phyloP scores from a whole-genome alignment of 2,888 invertebrate genomes.

The Linyphia triangularis region DNA sequence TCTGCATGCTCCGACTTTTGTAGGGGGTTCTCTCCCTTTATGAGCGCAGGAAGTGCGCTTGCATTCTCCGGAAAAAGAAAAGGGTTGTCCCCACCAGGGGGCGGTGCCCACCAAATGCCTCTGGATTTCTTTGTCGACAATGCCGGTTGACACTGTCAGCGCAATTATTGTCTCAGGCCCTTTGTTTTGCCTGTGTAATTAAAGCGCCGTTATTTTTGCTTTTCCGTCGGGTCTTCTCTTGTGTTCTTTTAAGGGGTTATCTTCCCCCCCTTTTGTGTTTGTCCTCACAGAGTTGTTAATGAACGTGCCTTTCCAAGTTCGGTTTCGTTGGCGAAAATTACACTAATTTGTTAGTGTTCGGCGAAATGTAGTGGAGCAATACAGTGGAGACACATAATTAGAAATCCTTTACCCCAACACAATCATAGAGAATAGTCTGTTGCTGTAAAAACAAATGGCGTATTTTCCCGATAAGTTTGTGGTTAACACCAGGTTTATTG shows the following conservation, averaged over 20 bases:
- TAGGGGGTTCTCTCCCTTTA: slow-evolving; percentile 25
- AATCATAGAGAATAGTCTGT: too few species aligned
- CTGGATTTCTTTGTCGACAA: slow-evolving; percentile 67
- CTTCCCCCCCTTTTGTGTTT: slow-evolving; percentile 30
- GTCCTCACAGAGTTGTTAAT: slow-evolving; percentile 44
- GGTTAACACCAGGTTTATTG: too few species aligned
- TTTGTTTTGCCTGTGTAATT: slow-evolving; percentile 75
- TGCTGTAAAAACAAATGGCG: too few species aligned
- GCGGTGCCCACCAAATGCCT: slow-evolving; percentile 50
- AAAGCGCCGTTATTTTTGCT: slow-evolving; percentile 67
- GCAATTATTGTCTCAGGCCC: slow-evolving; percentile 67
- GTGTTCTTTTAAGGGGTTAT: slow-evolving; percentile 62
- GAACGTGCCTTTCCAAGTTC: slow-evolving; percentile 19
- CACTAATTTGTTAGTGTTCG: slow-evolving; percentile 23
- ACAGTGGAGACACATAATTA: too few species aligned
- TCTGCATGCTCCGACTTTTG: not conserved
- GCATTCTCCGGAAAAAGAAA: slow-evolving; percentile 37
- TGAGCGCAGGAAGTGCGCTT: slow-evolving; percentile 54
- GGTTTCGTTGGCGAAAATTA: not conserved
- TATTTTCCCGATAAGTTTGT: too few species aligned
- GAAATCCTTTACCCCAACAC: too few species aligned
- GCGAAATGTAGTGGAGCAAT: too few species aligned
- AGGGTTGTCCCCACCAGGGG: slow-evolving; percentile 57
- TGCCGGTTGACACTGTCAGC: slow-evolving; percentile 72
- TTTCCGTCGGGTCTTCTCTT: not conserved